Evolutionary conservation across 2,888 invertebrate species (phyloP), one percentile per base, ranked within the genome.

Genomic region (Pachliopta kotzebuea): DNA sequence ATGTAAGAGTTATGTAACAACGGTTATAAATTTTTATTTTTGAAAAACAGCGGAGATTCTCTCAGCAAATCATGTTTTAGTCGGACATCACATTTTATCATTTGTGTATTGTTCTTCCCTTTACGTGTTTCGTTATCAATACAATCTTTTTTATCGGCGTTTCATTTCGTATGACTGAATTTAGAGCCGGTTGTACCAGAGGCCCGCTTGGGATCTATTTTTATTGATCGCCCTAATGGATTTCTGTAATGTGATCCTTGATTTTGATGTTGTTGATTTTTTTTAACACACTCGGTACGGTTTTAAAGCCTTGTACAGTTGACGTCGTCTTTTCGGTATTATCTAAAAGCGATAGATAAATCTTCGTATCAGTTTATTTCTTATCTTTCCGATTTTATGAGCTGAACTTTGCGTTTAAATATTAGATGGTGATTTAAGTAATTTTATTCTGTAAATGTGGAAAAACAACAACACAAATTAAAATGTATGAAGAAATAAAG

Each of bases 221-320:
- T 88, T 90, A 90, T 89, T 85, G 79, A 78, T 77, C 76, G 74
- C 81, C 78, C 85, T 90, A 90, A 90, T 90, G 90, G 90, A 89
- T 86, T 90, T 90, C 77, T 77, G 90, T 90, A 90, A 90, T 86
- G 80, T 82, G 89, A 90, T 90, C 88, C 84, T 84, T 82, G 77
- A 83, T 78, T 86, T 84, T 70, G 75, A 75, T 84, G 79, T 83
- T 81, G 77, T 85, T 62, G 55, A 37, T 65, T 65, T 86, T 89
- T n/a, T 88, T 87, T 83, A 80, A 76, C 73, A 72, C 74, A 70
- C 70, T 67, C 71, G 69, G 67, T 70, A 71, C 70, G 79, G 80
- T 82, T 79, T 84, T 79, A 77, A 76, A 78, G 74, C 69, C 76
- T 66, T 79, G 79, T 81, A 78, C 78, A 78, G 79, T 78, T 79